Percentiles rank a stretch among this genome's conserved stretches.
These are phyloP conservation scores for Tenebrosternarchus preto DNA, from an alignment of 2,113 vertebrate species.

Conservation along the genomic window DNA sequence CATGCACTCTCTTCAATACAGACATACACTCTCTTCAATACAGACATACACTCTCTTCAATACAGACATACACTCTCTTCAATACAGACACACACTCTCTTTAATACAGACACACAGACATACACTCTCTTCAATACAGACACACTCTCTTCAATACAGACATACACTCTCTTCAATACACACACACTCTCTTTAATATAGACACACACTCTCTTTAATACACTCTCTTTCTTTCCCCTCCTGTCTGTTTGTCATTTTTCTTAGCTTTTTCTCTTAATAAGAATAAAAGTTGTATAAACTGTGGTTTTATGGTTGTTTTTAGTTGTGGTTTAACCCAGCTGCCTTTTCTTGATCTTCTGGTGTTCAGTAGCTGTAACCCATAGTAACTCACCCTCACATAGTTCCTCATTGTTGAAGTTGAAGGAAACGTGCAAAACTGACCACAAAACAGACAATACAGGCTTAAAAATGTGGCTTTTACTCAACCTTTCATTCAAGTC, in stretches of 20 bases:
- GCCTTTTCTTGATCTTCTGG: neutral
- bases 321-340: neutral
- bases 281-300: constrained; percentile 21
- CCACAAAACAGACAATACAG: neutral
- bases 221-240: neutral
- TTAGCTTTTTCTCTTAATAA: constrained; percentile 10
- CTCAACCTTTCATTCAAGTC: neutral
- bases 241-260: neutral
- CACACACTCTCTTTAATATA: neutral
- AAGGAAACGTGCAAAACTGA: neutral
- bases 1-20: constrained; percentile 6
- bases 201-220: neutral
- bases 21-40: constrained; percentile 9
- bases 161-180: neutral
- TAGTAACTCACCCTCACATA: neutral
- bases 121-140: neutral
- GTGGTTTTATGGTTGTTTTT: constrained; percentile 1
- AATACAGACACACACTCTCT: constrained; percentile 7
- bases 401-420: neutral
- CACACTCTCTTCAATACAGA: constrained; percentile 6
- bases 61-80: constrained; percentile 4
- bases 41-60: neutral
- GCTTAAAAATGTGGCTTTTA: neutral
- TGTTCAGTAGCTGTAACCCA: neutral
- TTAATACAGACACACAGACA: no score